These are phyloP conservation scores for Drosophila quinaria DNA, from an alignment of 2,888 invertebrate species.

Conservation along the genomic window DNA sequence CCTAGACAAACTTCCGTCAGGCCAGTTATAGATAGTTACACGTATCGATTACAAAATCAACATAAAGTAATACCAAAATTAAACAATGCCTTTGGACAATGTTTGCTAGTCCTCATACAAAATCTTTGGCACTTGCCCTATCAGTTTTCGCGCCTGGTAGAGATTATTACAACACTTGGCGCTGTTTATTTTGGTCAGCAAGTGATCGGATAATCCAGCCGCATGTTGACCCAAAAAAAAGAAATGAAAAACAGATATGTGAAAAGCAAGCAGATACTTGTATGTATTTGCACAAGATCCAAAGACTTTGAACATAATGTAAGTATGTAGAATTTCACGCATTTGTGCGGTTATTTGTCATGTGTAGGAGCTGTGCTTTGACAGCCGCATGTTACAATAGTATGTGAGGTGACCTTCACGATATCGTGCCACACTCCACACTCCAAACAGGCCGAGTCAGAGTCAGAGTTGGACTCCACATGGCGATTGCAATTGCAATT, in stretches of 20 bases:
- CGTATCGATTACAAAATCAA: slow-evolving; percentile 73
- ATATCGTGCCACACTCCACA: slow-evolving; percentile 66
- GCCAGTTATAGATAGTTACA: slow-evolving; percentile 26
- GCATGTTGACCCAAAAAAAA: slow-evolving; percentile 71
- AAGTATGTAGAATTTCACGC: slow-evolving; percentile 71
- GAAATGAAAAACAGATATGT: slow-evolving; percentile 27
- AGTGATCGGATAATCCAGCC: slow-evolving; percentile 51
- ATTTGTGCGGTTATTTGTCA: slow-evolving; percentile 77
- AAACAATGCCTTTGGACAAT: slow-evolving; percentile 42
- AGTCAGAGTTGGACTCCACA: slow-evolving; percentile 34
- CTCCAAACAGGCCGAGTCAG: slow-evolving; percentile 35
- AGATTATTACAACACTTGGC: slow-evolving; percentile 64
- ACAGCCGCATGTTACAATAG: slow-evolving; percentile 53
- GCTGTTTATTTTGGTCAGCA: slow-evolving; percentile 73
- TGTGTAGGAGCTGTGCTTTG: slow-evolving; percentile 57
- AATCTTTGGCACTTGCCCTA: slow-evolving; percentile 59
- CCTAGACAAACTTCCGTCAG: slow-evolving; percentile 63
- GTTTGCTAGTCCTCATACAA: slow-evolving; percentile 56
- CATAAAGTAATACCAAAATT: slow-evolving; percentile 21
- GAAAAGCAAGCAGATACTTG: slow-evolving; percentile 37
- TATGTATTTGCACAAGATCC: slow-evolving; percentile 54
- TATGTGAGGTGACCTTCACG: slow-evolving; percentile 71
- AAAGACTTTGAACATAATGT: slow-evolving; percentile 14
- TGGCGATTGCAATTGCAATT: slow-evolving; percentile 44
- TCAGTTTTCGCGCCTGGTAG: slow-evolving; percentile 63